phyloP scores from a whole-genome alignment of 2,797 vertebrate species.

The Pygocentrus nattereri region DNA sequence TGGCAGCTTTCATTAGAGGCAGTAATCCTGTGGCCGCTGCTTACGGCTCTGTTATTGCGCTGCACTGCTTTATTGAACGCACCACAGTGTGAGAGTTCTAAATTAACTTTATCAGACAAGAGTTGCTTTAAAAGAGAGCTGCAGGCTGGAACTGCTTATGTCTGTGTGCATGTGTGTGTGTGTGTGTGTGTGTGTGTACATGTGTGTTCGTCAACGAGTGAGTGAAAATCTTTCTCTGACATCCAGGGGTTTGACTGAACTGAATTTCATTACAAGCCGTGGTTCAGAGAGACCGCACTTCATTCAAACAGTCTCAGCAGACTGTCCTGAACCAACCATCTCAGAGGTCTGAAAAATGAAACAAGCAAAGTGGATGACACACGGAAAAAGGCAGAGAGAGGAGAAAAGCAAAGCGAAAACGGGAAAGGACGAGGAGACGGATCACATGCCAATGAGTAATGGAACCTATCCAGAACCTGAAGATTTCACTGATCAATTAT shows the following conservation, averaged over 20 bases:
- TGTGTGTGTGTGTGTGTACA: background rate
- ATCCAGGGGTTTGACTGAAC: background rate
- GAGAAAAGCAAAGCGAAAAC: conserved; percentile 11
- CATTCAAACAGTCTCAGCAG: background rate
- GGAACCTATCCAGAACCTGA: conserved; percentile 24
- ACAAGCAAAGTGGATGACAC: background rate
- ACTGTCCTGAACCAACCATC: background rate
- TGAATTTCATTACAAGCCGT: background rate
- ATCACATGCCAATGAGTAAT: conserved; percentile 12
- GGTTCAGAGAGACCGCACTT: background rate
- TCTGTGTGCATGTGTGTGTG: background rate
- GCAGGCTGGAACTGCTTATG: background rate
- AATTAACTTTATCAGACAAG: conserved; percentile 33
- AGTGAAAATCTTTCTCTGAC: background rate
- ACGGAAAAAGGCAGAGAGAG: background rate
- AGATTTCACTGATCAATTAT: conserved; percentile 49
- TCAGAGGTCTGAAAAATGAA: background rate
- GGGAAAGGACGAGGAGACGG: background rate
- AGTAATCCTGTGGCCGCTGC: conserved; percentile 23
- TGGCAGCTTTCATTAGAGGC: conserved; percentile 44
- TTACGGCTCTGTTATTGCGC: conserved; percentile 36
- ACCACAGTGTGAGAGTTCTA: conserved; percentile 4
- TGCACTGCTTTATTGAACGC: conserved; percentile 31
- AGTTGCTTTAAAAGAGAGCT: background rate
- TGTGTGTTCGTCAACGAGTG: background rate